Evolutionary conservation across 2,113 vertebrate species (phyloP), one percentile per base, ranked within the genome.

Genomic region (Nestor notabilis): DNA sequence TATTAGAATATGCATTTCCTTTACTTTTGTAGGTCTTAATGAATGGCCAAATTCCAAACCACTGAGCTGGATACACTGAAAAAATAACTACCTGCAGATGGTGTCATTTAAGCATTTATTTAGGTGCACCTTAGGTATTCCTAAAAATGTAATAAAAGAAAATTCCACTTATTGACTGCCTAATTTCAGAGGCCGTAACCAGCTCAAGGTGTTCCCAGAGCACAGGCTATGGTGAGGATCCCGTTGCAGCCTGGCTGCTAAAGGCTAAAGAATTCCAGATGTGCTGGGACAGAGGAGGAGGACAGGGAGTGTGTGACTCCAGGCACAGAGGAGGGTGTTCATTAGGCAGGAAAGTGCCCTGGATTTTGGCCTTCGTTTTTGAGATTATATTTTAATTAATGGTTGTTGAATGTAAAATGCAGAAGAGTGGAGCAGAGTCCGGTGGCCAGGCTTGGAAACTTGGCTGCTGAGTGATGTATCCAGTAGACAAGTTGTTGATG

Each of bases 231-330:
- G 72, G 1, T 11, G 37, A 50, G 82, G 87, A 94, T 79, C 61
- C 78, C 5, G 1, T 25, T 74, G 65, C 83, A 93, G 87, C 64
- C 68, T 1, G 8, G 63, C 66, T 90, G 83, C 61, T 39, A 31
- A 37, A 47, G 64, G 41, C 81, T 85, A 28, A 90, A 56, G 79
- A 72, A 76, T 83, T 91, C 94, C 95, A 94, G 94, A 95, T 92
- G 94, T 80, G 79, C 82, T 41, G 70, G 39, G 63, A 8, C 43
- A 60, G 21, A 77, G 76, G 23, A 86, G 81, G 65, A 88, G 60
- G 77, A 41, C 1, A 8, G 46, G 53, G 15, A 58, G 29, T 16
- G 4, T 14, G 83, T 17, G 65, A n/a, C 41, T 72, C 24, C 78
- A 78, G 66, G 82, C 53, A 39, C 29, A 18, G 44, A n/a, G 43